Evolutionary conservation across 2,888 invertebrate species (phyloP).

Genomic region (Epirrhoe tristata): DNA sequence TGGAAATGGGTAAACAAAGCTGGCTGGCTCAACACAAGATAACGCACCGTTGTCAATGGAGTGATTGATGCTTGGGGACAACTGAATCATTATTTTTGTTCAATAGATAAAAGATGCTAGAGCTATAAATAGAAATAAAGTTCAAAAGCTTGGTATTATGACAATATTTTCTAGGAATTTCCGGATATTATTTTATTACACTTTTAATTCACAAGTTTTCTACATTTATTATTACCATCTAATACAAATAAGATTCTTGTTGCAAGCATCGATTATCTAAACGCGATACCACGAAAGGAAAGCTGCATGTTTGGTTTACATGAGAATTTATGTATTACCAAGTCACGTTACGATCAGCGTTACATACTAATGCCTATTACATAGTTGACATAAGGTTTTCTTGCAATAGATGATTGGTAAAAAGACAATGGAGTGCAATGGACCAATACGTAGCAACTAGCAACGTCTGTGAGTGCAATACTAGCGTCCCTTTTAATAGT

Average conservation of each 20-base stretch:
- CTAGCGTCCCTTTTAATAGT: not conserved
- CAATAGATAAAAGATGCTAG: not conserved
- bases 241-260: not conserved
- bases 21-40: slow-evolving; percentile 38
- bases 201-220: no score
- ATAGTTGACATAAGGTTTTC: slow-evolving; percentile 27
- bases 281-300: slow-evolving; percentile 20
- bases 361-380: slow-evolving; percentile 19
- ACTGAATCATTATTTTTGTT: slow-evolving; percentile 25
- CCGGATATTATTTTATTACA: no score
- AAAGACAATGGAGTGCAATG: slow-evolving; percentile 35
- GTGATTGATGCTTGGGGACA: slow-evolving; percentile 26
- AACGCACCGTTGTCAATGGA: slow-evolving; percentile 21
- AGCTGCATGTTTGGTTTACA: slow-evolving; percentile 18
- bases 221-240: not conserved
- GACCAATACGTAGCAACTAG: slow-evolving; percentile 5
- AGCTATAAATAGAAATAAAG: not conserved
- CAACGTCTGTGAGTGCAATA: not conserved
- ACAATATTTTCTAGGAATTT: no score
- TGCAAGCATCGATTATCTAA: not conserved
- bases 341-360: slow-evolving; percentile 25
- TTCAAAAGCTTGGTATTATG: not conserved
- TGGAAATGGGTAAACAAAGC: slow-evolving; percentile 23
- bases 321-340: slow-evolving; percentile 22
- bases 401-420: slow-evolving; percentile 28